Base-by-base conservation (phyloP, 2,797 vertebrate genomes). In the Megaceryle alcyon region DNA sequence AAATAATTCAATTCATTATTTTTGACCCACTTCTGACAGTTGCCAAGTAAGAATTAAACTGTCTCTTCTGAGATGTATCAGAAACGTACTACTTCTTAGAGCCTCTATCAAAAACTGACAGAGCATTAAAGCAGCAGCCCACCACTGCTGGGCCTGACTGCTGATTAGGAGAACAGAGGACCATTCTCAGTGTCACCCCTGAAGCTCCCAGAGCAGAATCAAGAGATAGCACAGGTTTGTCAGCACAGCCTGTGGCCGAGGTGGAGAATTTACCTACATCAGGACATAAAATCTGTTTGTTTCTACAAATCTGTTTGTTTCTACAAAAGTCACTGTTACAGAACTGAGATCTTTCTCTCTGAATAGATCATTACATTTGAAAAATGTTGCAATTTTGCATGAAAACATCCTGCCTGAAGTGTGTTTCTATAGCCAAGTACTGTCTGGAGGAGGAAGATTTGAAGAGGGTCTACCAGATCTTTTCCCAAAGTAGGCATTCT, bases 1-100 rank as follows among this genome's bases (percentile, higher is more conserved):
- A 81, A 54, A 82, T 86, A 82, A 76, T 84, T 94, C 31, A 73
- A 2, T 82, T 83, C 89, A 53, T 83, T 86, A 43, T 57, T 95
- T 91, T 26, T 70, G 65, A 70, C 56, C 60, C 77, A 73, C 59
- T 93, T 83, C 26, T 78, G 29, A 49, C 66, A 65, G 46, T 70
- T 88, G 73, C 68, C 61, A 88, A 65, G 83, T 49, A 85, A 41
- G 35, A 88, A 91, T 90, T 92, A 82, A 72, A 82, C 57, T 4
- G 1, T 57, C 54, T 41, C 14, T 80, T 82, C 72, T 68, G 26
- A 89, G 66, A 65, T 75, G 12, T 66, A 61, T 85, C 73, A 82
- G 75, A 81, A 95, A 56, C 31, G 29, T 44, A 56, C 25, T 51
- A n/a, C 41, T 37, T 79, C 73, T 90, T 60, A 82, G 63, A 91